These are phyloP conservation scores for Drosophila emarginata DNA, from an alignment of 2,888 invertebrate species.

Conservation along the genomic window DNA sequence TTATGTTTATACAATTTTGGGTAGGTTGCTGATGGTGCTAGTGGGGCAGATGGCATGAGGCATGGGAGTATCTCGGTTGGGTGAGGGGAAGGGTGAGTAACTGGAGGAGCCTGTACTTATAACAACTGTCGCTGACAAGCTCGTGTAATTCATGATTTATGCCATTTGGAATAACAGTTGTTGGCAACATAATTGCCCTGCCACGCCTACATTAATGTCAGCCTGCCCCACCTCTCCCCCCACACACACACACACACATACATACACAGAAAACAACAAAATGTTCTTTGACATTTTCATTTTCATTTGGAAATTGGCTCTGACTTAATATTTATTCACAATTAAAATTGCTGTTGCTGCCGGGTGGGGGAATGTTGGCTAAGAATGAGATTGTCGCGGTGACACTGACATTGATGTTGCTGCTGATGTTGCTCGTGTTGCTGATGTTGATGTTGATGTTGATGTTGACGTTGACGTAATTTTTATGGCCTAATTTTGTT, in stretches of 20 bases:
- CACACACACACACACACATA: not conserved
- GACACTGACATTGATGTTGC: not conserved
- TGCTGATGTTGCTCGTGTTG: not conserved
- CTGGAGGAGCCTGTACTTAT: not conserved
- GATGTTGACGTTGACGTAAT: not conserved
- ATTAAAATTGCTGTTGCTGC: constrained; percentile 31
- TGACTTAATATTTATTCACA: constrained; percentile 35
- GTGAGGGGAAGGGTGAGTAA: not conserved
- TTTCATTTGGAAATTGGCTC: constrained; percentile 11
- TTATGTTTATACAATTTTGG: constrained; percentile 44
- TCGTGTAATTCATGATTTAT: constrained; percentile 64
- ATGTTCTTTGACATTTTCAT: constrained; percentile 31
- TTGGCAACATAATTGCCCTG: constrained; percentile 28
- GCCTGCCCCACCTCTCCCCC: not conserved
- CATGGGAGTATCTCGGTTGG: no score
- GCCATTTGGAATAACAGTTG: constrained; percentile 52
- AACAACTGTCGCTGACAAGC: constrained; percentile 57
- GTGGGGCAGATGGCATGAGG: not conserved
- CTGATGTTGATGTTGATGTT: not conserved
- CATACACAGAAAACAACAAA: not conserved
- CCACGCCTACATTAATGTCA: constrained; percentile 22
- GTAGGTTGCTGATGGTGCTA: constrained; percentile 37
- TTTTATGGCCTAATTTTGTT: constrained; percentile 1
- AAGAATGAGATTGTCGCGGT: not conserved
- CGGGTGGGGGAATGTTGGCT: not conserved